Conservation (phyloP, 2,888 invertebrate genomes). For the Pterostichus niger region DNA sequence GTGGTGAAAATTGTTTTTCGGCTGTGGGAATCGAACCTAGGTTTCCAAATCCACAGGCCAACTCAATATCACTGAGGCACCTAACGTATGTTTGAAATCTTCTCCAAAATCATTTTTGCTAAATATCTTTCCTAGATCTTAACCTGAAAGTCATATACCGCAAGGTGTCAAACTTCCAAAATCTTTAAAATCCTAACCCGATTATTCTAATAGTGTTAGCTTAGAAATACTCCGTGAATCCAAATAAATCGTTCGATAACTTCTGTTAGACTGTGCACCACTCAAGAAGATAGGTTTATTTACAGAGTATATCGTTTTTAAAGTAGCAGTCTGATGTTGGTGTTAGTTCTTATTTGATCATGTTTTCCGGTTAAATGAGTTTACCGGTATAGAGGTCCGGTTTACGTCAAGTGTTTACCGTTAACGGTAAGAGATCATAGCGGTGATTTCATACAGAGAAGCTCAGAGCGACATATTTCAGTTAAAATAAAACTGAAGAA, state of each 20-base stretch:
- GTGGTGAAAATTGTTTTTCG: too few species aligned
- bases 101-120: too few species aligned
- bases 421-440: too few species aligned
- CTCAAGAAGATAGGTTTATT: constrained; percentile 11
- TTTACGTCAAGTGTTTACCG: constrained; percentile 20
- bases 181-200: constrained; percentile 31
- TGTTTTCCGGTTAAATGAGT: constrained; percentile 42
- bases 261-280: neutral
- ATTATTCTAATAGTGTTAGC: constrained; percentile 34
- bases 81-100: too few species aligned
- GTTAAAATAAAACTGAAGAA: too few species aligned
- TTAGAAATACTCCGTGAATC: neutral
- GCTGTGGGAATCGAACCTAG: too few species aligned
- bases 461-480: neutral
- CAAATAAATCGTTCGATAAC: constrained; percentile 23
- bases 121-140: neutral
- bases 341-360: constrained; percentile 26
- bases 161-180: constrained; percentile 3
- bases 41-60: too few species aligned
- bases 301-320: neutral
- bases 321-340: constrained; percentile 3
- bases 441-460: too few species aligned
- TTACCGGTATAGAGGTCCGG: neutral
- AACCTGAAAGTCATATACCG: neutral
- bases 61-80: neutral